A percentile compares a stretch with the other conserved stretches of the same genome.
Evolutionary conservation across 2,888 invertebrate species (phyloP).

Genomic region (Hydroisotoma schaefferi): DNA sequence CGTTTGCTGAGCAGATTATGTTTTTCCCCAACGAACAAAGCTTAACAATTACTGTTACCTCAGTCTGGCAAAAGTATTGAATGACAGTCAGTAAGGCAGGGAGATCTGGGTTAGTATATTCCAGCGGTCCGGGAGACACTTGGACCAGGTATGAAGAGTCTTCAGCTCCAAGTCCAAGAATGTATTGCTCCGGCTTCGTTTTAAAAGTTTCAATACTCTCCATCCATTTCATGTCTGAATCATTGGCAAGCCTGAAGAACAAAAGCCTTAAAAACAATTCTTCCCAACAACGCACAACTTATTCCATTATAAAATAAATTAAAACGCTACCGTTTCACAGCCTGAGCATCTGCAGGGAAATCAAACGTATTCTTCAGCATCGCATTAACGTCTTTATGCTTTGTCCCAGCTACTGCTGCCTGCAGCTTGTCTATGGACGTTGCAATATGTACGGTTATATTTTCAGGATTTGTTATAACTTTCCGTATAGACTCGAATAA

Average conservation of each 20-base stretch:
- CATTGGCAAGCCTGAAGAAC: conserved; percentile 35
- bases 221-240: conserved; percentile 43
- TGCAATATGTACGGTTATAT: conserved; percentile 68
- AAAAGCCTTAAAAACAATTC: too few species aligned
- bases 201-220: conserved; percentile 20
- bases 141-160: conserved; percentile 74
- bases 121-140: conserved; percentile 63
- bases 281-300: neutral
- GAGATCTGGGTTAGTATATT: conserved; percentile 62
- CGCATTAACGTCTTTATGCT: conserved; percentile 20
- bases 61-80: conserved; percentile 81
- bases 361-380: conserved; percentile 30
- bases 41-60: too few species aligned
- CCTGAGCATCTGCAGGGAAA: conserved; percentile 20
- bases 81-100: conserved; percentile 73
- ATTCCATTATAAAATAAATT: neutral
- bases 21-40: too few species aligned
- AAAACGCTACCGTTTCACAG: neutral
- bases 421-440: conserved; percentile 64
- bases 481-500: conserved; percentile 61
- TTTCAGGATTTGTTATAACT: conserved; percentile 60
- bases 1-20: neutral
- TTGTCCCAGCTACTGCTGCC: conserved; percentile 52
- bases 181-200: conserved; percentile 52
- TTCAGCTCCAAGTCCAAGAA: conserved; percentile 75